Evolutionary conservation across 2,888 invertebrate species (phyloP), one percentile per base, ranked within the genome.

Genomic region (Helobdella robusta): DNA sequence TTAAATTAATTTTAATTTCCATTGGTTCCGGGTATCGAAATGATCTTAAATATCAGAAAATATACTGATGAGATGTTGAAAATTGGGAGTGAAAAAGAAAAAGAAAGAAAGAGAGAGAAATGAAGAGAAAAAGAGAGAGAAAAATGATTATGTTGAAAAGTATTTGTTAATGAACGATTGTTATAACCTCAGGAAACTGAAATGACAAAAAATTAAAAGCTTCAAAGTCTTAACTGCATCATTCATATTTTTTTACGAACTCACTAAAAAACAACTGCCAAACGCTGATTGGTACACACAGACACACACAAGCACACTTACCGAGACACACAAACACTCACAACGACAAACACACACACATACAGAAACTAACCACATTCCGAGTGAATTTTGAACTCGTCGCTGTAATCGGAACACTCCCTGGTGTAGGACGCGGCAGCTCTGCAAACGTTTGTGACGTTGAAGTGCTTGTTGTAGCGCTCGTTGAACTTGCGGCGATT

Each of bases 361-460:
- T 36, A 20, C 5, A 8, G 50, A 44, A 56, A 75, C 79, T 77
- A 76, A 83, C 83, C 79, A 75, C 89, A 90, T 15, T 81, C 80
- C 0, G 81, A 70, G 0, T 91, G 91, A 59, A 89, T 71, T 0
- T 78, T 75, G 0, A 86, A 82, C 0, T 83, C 84, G 56, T 88
- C 80, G 30, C 85, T 81, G 11, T 84, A 82, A 0, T 82, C 75
- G 44, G 82, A 78, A 64, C 89, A 87, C 3, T 85, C 83, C 0
- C 84, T 83, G 70, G 88, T 85, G 80, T 91, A 92, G 0, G 86
- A 86, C 0, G 83, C 76, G 0, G 86, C 87, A 11, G 87, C 83
- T 60, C 83, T 81, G 73, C 87, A 87, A 6, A 69, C 70, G 48
- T 71, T 68, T 0, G 84, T 82, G 20, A 59, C 86, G 0, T 83